Percentiles rank a stretch among this genome's conserved stretches.
These are phyloP conservation scores for Montifringilla adamsi DNA, from an alignment of 2,113 vertebrate species.

Conservation along the genomic window DNA sequence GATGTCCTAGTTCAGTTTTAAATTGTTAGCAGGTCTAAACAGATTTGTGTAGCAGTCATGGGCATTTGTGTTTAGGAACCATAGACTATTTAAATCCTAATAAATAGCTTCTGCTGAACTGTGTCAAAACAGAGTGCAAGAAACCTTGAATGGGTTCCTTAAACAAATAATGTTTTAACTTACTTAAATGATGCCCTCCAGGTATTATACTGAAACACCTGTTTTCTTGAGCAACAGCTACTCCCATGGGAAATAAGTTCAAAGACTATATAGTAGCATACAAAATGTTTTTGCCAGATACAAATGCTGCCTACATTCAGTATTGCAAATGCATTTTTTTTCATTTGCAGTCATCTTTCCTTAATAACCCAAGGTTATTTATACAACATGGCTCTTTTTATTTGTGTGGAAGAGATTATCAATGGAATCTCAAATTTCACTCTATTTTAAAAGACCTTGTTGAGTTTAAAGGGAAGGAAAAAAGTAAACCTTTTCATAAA, in stretches of 20 bases:
- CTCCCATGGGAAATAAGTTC: slow-evolving; percentile 71
- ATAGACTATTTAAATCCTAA: slow-evolving; percentile 58
- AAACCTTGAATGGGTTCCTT: slow-evolving; percentile 53
- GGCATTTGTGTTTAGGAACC: slow-evolving; percentile 58
- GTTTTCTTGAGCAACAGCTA: slow-evolving; percentile 69
- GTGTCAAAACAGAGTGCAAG: slow-evolving; percentile 67
- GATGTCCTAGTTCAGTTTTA: slow-evolving; percentile 10
- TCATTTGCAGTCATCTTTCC: slow-evolving; percentile 1
- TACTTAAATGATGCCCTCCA: slow-evolving; percentile 52
- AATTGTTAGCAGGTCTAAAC: slow-evolving; percentile 59
- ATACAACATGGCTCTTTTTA: not conserved
- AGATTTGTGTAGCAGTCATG: slow-evolving; percentile 41
- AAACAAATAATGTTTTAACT: slow-evolving; percentile 68
- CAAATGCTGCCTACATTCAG: slow-evolving; percentile 48
- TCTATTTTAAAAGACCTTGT: not conserved
- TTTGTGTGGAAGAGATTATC: slow-evolving; percentile 1
- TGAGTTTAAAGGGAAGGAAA: not conserved
- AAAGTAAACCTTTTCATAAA: not conserved
- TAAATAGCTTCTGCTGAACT: slow-evolving; percentile 57
- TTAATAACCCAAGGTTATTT: slow-evolving; percentile 28
- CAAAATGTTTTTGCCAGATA: slow-evolving; percentile 58
- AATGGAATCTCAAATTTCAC: not conserved
- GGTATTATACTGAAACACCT: slow-evolving; percentile 62
- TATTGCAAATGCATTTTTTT: slow-evolving; percentile 14
- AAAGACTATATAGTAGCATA: slow-evolving; percentile 61